Base-by-base conservation (phyloP, 2,888 invertebrate genomes). In the Microplitis deprimator region DNA sequence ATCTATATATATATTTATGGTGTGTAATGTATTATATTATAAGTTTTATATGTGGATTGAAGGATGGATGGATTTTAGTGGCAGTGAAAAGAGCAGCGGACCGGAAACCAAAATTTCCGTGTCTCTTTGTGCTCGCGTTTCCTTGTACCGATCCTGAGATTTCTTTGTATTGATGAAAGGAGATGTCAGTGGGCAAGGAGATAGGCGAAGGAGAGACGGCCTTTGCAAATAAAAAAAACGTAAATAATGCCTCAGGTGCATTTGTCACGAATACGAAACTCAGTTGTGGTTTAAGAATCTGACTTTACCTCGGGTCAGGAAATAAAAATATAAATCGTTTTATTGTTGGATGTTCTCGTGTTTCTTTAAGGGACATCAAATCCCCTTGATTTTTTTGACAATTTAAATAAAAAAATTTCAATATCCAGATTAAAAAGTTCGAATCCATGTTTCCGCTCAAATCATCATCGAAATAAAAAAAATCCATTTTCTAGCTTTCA, bases 91-190 rank as follows among this genome's bases (percentile, higher is more conserved):
- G 65, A 65, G 59, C 8, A 65, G 77, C 77, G 77, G 75, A 79
- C 80, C 80, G 81, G 81, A 81, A 81, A 81, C 77, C 80, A 77
- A 81, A 77, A 80, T 78, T 76, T 81, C 79, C 75, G 76, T 75
- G 50, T 64, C 61, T 38, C 68, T 68, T 40, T 67, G 72, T 76
- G 16, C 29, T 50, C 70, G 13, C 16, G 50, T 76, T 68, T 75
- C 62, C 50, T 38, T 61, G 62, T n/a, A 29, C 69, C 65, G 20
- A 39, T 60, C 65, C 39, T 62, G 13, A 41, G 60, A 61, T 65
- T 68, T 29, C 13, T 68, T 50, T 41, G 59, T 68, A 39, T 50
- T 13, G 50, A 69, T 41, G 29, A 68, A 39, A 50, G 60, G 67
- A 41, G 17, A 17, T 72, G 70, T 17, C 62, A 60, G 39, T 60